These are phyloP conservation scores for Aphelenchoides bicaudatus DNA, from an alignment of 2,888 invertebrate species.

Conservation along the genomic window DNA sequence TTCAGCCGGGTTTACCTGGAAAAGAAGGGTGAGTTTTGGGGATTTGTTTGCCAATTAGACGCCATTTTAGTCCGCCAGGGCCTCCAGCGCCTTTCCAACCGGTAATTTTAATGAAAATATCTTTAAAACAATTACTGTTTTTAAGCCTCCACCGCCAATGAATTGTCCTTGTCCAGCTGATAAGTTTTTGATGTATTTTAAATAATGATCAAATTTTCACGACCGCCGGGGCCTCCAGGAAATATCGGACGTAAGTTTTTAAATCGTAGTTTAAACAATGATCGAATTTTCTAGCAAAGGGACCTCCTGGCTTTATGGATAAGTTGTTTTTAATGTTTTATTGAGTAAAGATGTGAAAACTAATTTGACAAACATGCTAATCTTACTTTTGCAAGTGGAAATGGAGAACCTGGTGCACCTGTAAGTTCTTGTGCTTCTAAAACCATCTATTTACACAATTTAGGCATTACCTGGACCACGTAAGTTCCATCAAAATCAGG, in stretches of 20 bases:
- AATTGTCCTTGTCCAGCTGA: neutral
- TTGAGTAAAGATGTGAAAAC: neutral
- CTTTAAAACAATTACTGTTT: neutral
- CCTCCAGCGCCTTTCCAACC: neutral
- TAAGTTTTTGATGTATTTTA: neutral
- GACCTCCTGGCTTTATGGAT: constrained; percentile 2
- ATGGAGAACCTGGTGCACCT: too few relatives aligned
- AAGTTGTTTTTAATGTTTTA: neutral
- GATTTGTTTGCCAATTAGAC: too few relatives aligned
- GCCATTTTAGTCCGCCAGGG: neutral
- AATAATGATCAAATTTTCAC: neutral
- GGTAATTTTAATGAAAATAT: neutral
- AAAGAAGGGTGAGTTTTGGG: too few relatives aligned
- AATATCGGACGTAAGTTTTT: too few relatives aligned
- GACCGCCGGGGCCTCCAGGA: constrained; percentile 8
- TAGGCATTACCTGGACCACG: too few relatives aligned
- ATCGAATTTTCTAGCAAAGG: neutral
- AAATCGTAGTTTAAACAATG: too few relatives aligned
- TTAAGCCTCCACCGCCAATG: neutral
- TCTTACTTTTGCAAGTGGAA: too few relatives aligned
- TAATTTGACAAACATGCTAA: too few relatives aligned
- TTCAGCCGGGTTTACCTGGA: neutral
- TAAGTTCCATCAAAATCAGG: too few relatives aligned
- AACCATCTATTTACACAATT: too few relatives aligned
- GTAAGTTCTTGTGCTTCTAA: too few relatives aligned